Evolutionary conservation across 2,888 invertebrate genomes (phyloP).

Genomic region (Seira ritae): DNA sequence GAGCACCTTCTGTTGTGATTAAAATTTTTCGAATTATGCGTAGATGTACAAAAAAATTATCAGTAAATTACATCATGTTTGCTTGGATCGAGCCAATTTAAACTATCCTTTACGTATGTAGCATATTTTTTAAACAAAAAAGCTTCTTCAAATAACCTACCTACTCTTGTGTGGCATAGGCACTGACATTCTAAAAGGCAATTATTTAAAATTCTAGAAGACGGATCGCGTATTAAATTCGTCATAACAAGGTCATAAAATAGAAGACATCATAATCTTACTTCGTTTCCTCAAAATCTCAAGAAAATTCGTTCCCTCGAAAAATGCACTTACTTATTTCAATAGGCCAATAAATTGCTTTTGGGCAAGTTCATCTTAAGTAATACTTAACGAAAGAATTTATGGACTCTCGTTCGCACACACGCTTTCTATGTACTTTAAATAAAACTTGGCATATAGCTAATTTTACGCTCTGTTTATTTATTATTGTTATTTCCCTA

Average conservation of each 20-base stretch:
- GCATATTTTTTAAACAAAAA: no score
- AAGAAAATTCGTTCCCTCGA: no score
- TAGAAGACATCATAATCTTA: conserved; percentile 19
- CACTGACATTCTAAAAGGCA: neutral
- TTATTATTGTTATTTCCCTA: neutral
- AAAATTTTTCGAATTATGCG: neutral
- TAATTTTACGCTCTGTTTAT: no score
- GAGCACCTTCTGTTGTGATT: conserved; percentile 36
- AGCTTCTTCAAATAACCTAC: no score
- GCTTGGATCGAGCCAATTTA: no score
- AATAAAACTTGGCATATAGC: no score
- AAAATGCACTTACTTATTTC: conserved; percentile 21
- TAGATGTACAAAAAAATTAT: no score
- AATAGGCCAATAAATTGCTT: conserved; percentile 43
- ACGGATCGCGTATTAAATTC: conserved; percentile 29
- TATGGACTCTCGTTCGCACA: neutral
- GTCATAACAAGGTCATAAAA: conserved; percentile 49
- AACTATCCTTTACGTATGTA: no score
- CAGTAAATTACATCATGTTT: no score
- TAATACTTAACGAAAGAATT: conserved; percentile 6
- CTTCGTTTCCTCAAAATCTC: conserved; percentile 10
- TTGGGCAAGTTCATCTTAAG: conserved; percentile 31
- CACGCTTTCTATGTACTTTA: no score
- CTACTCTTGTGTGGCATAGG: no score
- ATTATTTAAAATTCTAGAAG: neutral